Evolutionary conservation across 2,797 vertebrate genomes (phyloP), one percentile per base, ranked within the genome.

Genomic region (Rallus crepitans): DNA sequence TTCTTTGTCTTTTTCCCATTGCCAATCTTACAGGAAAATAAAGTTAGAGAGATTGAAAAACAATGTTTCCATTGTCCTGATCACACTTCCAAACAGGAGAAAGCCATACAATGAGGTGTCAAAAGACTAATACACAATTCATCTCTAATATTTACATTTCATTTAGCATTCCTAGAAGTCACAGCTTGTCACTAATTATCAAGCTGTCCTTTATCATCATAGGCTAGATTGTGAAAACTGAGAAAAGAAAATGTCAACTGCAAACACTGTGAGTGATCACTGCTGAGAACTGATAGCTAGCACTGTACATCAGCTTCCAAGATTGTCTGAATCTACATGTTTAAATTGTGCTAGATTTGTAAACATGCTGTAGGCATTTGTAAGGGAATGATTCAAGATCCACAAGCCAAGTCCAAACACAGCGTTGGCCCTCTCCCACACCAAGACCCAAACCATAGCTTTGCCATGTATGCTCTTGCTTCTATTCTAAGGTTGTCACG

Each of bases 1-100:
- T 60, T 97, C 90, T 95, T 97, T 98, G 78, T 98, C 97, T 94
- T 97, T 98, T 75, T 98, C 98, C 99, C 98, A 99, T 72, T 97
- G 97, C 99, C 99, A 99, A 37, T 98, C 98, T 98, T 97, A 63
- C 13, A 70, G 56, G 30, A 64, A 61, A 60, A 53, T 95, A 53
- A 95, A 71, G 65, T 64, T 19, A 77, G 2, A 71, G 2, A 16
- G 8, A 82, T 77, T 52, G 82, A 90, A 82, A 86, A 81, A 78
- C 7, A 65, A 45, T 8, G 15, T 69, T 94, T 86, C 52, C 56
- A 33, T 45, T 0, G 0, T 37, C 15, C 21, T 9, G 6, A 47
- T 63, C 57, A 60, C 28, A 50, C 39, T 60, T 82, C 81, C 70
- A 70, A 39, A 47, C 7, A 31, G 11, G 3, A 72, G 40, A 89